phyloP scores from a whole-genome alignment of 1,140 invertebrate genomes.

The Rhagoletis zephyria region DNA sequence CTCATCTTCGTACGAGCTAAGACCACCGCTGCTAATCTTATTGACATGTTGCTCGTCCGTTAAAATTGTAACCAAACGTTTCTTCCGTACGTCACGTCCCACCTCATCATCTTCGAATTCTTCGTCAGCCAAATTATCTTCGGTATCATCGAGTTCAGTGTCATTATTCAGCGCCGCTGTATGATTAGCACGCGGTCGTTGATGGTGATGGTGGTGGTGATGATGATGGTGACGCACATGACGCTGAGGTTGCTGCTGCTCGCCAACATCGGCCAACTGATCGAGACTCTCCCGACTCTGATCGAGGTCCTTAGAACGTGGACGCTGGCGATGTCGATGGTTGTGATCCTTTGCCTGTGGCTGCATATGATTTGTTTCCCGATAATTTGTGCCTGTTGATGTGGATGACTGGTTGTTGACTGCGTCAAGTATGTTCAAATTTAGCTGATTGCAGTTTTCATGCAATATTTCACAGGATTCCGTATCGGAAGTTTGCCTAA shows the following conservation, averaged over 20 bases:
- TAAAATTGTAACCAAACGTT: slow-evolving; percentile 57
- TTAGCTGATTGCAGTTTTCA: slow-evolving; percentile 68
- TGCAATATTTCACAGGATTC: slow-evolving; percentile 72
- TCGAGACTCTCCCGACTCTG: slow-evolving; percentile 70
- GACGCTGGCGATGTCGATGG: slow-evolving; percentile 65
- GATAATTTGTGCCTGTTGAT: slow-evolving; percentile 56
- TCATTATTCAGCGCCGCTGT: slow-evolving; percentile 39
- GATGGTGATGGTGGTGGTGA: slow-evolving; percentile 66
- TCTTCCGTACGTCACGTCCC: slow-evolving; percentile 68
- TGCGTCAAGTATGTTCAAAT: slow-evolving; percentile 65
- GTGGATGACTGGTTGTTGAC: slow-evolving; percentile 55
- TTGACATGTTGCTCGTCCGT: slow-evolving; percentile 50
- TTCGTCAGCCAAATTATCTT: slow-evolving; percentile 71
- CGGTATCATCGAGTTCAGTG: slow-evolving; percentile 65
- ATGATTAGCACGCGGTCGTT: slow-evolving; percentile 65
- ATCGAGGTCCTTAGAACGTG: slow-evolving; percentile 69
- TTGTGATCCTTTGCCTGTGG: slow-evolving; percentile 60
- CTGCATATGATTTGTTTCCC: slow-evolving; percentile 22
- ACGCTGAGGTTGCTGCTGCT: slow-evolving; percentile 58
- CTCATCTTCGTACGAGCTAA: slow-evolving; percentile 55
- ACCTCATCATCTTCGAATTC: slow-evolving; percentile 72
- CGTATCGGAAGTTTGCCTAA: slow-evolving; percentile 72
- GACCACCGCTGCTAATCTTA: slow-evolving; percentile 9
- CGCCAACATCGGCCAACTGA: slow-evolving; percentile 59
- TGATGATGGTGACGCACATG: slow-evolving; percentile 65